Evolutionary conservation across 2,113 vertebrate species (phyloP), one percentile per base, ranked within the genome.

Genomic region (Boleophthalmus pectinirostris): DNA sequence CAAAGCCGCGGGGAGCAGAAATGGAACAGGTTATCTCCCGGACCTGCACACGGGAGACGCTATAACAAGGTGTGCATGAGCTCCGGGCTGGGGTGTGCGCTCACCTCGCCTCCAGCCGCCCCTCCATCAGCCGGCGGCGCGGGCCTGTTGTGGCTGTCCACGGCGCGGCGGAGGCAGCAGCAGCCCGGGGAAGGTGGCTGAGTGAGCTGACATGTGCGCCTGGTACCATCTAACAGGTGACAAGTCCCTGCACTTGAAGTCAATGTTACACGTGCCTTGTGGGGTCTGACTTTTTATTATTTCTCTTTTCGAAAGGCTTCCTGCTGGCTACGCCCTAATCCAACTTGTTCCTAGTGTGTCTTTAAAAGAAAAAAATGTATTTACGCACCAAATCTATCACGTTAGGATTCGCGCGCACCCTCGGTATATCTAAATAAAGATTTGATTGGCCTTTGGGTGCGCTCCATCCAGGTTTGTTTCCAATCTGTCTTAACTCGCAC

Each of bases 221-320:
- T 78, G 77, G 78, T 75, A 24, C 47, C 16, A 82, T 84, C 85
- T 78, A 90, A 89, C 89, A 92, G 88, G 88, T 91, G 90, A 91
- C 91, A 91, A 57, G 80, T 86, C 89, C 71, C 74, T 61, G 85
- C 82, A 87, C 77, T 79, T 85, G 81, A 84, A 86, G 82, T 67
- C 69, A 87, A 80, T 80, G 80, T 83, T 83, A 78, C 86, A 78
- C 80, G 69, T 68, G 78, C 68, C 56, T 78, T 84, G 85, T 84
- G 70, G 81, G 86, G 60, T 79, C 74, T 72, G 78, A 58, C 61
- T 69, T 75, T 43, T 66, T 23, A 45, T 43, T 38, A 54, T 45
- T n/a, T 53, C 7, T 70, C 69, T 51, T 82, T 79, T 43, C 73
- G 46, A 83, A 46, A 83, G 66, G 68, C 74, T 78, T 70, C 74